Percentiles rank a stretch among this genome's conserved stretches.
These are phyloP conservation scores for Cochlearius cochlearius DNA, from an alignment of 2,113 vertebrate genomes.

Conservation along the genomic window DNA sequence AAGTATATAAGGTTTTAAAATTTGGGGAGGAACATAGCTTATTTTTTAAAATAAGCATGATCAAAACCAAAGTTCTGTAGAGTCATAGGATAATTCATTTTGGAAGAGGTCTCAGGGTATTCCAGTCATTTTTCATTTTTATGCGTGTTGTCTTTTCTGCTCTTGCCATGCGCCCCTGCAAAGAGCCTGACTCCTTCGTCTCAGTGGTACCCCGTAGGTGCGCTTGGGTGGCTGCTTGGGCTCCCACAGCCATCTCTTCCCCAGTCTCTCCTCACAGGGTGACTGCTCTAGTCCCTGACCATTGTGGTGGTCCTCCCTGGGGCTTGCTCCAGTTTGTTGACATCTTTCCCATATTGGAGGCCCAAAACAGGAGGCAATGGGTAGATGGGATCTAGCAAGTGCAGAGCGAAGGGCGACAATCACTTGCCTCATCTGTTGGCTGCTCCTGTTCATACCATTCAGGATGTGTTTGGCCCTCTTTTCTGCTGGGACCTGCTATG, in stretches of 20 bases:
- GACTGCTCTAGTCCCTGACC: neutral
- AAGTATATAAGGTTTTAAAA: neutral
- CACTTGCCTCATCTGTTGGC: neutral
- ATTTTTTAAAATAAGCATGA: neutral
- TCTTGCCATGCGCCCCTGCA: neutral
- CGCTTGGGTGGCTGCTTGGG: neutral
- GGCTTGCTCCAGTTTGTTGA: neutral
- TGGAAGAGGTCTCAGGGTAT: neutral
- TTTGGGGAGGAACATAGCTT: neutral
- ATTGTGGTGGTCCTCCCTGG: neutral
- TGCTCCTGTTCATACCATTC: neutral
- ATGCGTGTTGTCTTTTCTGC: neutral
- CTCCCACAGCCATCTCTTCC: neutral
- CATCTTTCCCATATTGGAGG: neutral
- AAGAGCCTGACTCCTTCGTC: neutral
- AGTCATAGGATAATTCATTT: neutral
- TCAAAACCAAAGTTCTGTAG: neutral
- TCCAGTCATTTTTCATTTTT: neutral
- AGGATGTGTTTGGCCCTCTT: neutral
- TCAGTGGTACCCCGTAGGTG: neutral
- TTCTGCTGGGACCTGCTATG: neutral
- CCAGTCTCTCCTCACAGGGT: neutral
- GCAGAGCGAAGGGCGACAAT: neutral
- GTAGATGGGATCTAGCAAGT: neutral
- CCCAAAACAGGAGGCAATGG: neutral